A percentile compares a stretch with the other conserved stretches of the same genome.
These are phyloP conservation scores for Acrobeloides nanus DNA, from an alignment of 2,888 invertebrate species.

Conservation along the genomic window DNA sequence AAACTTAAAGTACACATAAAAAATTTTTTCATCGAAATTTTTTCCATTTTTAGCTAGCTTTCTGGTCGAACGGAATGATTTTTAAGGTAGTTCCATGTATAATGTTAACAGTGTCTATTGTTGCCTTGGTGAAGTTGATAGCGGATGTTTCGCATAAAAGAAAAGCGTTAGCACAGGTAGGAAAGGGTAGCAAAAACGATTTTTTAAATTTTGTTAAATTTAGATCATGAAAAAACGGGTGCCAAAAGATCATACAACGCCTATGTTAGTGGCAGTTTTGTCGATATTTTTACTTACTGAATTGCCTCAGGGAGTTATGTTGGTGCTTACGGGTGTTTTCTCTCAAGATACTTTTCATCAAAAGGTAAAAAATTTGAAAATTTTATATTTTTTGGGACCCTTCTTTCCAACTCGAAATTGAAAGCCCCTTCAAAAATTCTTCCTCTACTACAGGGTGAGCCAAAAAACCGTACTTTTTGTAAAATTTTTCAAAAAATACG, in stretches of 20 bases:
- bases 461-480: too few species aligned
- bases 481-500: too few species aligned
- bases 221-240: slow-evolving; percentile 50
- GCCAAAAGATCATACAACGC: slow-evolving; percentile 52
- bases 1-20: slow-evolving; percentile 24
- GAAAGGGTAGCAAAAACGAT: too few species aligned
- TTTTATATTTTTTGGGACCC: neutral
- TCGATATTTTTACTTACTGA: slow-evolving; percentile 50
- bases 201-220: too few species aligned
- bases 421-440: neutral
- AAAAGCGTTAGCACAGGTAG: slow-evolving; percentile 39
- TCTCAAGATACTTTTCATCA: slow-evolving; percentile 46
- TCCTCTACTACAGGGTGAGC: too few species aligned
- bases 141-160: slow-evolving; percentile 45
- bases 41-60: slow-evolving; percentile 28
- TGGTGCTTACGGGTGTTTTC: slow-evolving; percentile 47
- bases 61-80: slow-evolving; percentile 51
- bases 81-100: slow-evolving; percentile 53
- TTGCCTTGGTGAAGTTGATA: slow-evolving; percentile 46
- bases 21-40: slow-evolving; percentile 1
- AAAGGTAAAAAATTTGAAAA: slow-evolving; percentile 11
- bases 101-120: slow-evolving; percentile 48
- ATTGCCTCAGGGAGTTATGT: slow-evolving; percentile 47
- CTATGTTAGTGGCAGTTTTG: slow-evolving; percentile 49
- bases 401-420: neutral